These are phyloP conservation scores for Brachypteracias leptosomus DNA, from an alignment of 2,113 vertebrate genomes.

Conservation along the genomic window DNA sequence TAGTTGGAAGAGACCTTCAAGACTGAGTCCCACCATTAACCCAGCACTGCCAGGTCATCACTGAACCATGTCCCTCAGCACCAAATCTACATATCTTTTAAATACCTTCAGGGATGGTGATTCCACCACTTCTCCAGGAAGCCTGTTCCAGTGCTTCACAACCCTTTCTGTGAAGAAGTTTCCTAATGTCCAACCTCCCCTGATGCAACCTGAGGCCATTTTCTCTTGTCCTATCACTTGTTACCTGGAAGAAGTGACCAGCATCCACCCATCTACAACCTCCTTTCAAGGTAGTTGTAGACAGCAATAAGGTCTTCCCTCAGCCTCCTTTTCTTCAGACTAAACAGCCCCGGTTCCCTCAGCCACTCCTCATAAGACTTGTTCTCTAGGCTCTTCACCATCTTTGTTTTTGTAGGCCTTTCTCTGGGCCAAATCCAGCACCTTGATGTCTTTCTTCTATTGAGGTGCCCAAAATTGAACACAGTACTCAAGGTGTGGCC, in stretches of 20 bases:
- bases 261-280: not conserved
- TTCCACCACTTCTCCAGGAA: not conserved
- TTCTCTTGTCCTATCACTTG: not conserved
- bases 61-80: no score
- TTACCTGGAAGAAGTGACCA: not conserved
- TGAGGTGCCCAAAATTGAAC: no score
- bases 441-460: no score
- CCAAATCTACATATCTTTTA: no score
- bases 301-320: not conserved
- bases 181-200: not conserved
- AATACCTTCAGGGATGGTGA: not conserved
- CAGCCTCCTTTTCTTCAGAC: not conserved
- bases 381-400: not conserved
- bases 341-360: not conserved
- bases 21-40: not conserved
- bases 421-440: no score
- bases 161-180: not conserved
- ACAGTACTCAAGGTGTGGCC: no score
- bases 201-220: not conserved
- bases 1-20: not conserved
- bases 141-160: not conserved
- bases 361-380: not conserved
- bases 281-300: not conserved
- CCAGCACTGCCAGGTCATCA: no score
- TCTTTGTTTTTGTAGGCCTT: no score